Evolutionary conservation across 2,113 vertebrate species (phyloP).

Genomic region (Microtus pennsylvanicus): DNA sequence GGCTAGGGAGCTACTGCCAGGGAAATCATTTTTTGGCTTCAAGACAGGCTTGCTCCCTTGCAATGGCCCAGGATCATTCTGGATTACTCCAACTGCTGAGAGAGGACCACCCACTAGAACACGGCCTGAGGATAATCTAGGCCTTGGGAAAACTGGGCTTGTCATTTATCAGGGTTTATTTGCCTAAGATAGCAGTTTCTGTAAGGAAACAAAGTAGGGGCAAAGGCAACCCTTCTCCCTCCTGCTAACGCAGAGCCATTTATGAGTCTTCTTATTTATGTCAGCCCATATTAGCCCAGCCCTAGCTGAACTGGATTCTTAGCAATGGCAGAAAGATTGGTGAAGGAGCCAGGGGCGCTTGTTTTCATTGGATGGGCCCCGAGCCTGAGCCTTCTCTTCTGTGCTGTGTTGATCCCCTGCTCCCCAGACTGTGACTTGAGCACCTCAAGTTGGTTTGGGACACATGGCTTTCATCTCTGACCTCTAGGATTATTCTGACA

Average conservation of each 20-base stretch:
- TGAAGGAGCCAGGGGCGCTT: neutral
- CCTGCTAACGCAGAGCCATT: neutral
- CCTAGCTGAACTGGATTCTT: neutral
- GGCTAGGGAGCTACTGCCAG: neutral
- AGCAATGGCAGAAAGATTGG: neutral
- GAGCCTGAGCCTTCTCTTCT: fast-evolving
- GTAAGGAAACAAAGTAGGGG: neutral
- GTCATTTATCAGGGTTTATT: conserved; percentile 46
- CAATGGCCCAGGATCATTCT: conserved; percentile 35
- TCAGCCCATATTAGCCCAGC: neutral
- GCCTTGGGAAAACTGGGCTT: conserved; percentile 45
- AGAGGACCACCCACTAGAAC: conserved; percentile 71
- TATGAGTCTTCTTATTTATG: neutral
- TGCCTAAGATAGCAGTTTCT: conserved; percentile 41
- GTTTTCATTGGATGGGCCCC: too few species aligned
- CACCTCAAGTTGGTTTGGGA: fast-evolving
- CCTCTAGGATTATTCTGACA: neutral
- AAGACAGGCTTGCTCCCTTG: conserved; percentile 38
- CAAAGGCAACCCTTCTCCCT: neutral
- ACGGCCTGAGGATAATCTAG: neutral
- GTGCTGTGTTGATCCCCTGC: neutral
- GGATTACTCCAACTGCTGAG: conserved; percentile 55
- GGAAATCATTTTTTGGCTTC: conserved; percentile 48
- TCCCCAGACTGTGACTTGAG: neutral
- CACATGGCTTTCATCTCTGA: neutral